These are phyloP conservation scores for Hydrocynus forskahlii DNA, from an alignment of 2,797 vertebrate genomes.

Conservation along the genomic window DNA sequence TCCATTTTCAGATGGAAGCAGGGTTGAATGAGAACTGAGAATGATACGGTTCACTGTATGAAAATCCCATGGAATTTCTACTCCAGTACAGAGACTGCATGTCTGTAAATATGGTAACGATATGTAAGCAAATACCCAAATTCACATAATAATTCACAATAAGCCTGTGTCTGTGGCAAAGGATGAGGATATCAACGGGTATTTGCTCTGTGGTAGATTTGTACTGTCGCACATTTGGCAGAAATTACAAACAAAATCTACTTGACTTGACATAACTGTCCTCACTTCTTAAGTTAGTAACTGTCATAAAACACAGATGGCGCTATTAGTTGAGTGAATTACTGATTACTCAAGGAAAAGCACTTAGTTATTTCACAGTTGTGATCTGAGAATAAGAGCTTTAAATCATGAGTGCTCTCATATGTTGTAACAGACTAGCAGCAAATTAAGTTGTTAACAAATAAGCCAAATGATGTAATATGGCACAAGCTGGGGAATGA, in stretches of 20 bases:
- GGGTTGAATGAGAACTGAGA: background rate
- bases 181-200: background rate
- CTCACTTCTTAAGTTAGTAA: background rate
- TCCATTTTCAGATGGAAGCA: background rate
- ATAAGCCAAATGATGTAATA: background rate
- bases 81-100: conserved; percentile 50
- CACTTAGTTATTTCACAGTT: background rate
- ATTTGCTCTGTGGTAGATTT: background rate
- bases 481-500: background rate
- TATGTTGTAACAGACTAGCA: background rate
- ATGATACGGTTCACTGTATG: conserved; percentile 4
- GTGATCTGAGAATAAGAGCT: background rate
- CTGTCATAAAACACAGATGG: background rate
- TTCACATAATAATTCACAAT: background rate
- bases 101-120: conserved; percentile 43
- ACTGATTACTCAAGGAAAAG: background rate
- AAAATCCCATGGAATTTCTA: conserved; percentile 56
- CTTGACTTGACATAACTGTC: background rate
- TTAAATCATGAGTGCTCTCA: background rate
- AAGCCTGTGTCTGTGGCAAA: background rate
- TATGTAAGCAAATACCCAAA: conserved; percentile 11
- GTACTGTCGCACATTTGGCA: background rate
- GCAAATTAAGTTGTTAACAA: background rate
- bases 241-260: too few relatives aligned
- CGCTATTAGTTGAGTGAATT: background rate